Evolutionary conservation across 2,888 invertebrate species (phyloP), one percentile per base, ranked within the genome.

Genomic region (Dynastes grantii): DNA sequence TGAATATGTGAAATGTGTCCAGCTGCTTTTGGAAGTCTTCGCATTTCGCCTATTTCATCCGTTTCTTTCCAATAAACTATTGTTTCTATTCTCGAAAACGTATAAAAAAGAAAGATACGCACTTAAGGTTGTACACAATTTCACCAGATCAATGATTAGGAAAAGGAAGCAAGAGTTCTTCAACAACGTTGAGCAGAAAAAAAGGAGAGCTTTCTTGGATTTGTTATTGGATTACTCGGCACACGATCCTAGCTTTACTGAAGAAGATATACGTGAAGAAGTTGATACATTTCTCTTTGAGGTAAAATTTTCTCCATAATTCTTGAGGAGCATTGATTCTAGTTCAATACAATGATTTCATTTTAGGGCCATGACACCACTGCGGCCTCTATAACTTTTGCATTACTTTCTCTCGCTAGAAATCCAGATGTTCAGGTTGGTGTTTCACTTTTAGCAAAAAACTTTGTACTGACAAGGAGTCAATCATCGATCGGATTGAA

Each of bases 221-320:
- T 88, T 93, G 55, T 85, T 94, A 5, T 86, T 94, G 11, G 88
- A 93, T 65, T 90, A 92, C 1, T 91, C 91, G 83, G 89, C 91
- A 11, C 91, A 92, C 81, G 92, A 91, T 1, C 86, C 90, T 78
- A 90, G 90, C 9, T 87, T 94, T 64, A 90, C 90, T 13, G 91
- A 91, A 80, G 85, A 90, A 53, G 91, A 91, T 80, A 90, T 94
- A 61, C 89, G 92, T 71, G 92, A 93, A 85, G 92, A 93, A 87
- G 92, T 93, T 0, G 92, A 93, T 81, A 93, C 93, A 0, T 93
- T 93, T 81, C 92, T 93, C 91, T 93, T 93, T 85, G 93, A 91
- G 86, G 92, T 92, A 45, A 37, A 37, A 2, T 1, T 37, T 37
- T 5, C 5, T 37, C 32, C 32, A 2, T 37, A 37, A 37, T 37